These are phyloP conservation scores for Helobdella robusta DNA, from an alignment of 2,888 invertebrate species.

Conservation along the genomic window DNA sequence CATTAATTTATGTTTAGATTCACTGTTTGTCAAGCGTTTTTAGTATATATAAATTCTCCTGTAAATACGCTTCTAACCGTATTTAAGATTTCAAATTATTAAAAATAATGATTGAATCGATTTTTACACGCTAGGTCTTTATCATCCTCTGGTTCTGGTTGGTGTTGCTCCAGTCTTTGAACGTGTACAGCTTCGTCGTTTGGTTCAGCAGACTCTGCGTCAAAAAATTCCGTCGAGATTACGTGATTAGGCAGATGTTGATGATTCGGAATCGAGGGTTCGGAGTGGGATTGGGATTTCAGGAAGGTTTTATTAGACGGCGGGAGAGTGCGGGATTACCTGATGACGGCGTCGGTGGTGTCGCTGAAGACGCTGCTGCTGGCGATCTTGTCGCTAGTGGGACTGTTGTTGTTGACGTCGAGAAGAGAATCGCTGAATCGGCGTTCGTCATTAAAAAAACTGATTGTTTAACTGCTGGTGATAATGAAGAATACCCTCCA, in stretches of 20 bases:
- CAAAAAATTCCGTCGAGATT: background rate
- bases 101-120: too few species aligned
- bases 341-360: background rate
- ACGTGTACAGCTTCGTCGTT: background rate
- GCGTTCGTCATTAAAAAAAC: background rate
- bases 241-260: background rate
- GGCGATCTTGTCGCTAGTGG: background rate
- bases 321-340: background rate
- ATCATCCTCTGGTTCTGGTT: conserved; percentile 14
- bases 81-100: too few species aligned
- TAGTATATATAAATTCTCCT: too few species aligned
- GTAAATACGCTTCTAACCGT: too few species aligned
- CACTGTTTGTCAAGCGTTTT: too few species aligned
- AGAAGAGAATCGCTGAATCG: background rate
- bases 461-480: too few species aligned
- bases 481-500: too few species aligned
- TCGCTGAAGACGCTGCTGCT: background rate
- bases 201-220: background rate
- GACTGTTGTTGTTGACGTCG: too few species aligned
- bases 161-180: background rate
- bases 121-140: too few species aligned
- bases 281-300: background rate
- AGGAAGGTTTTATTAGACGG: too few species aligned
- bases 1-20: too few species aligned
- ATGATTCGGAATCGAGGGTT: conserved; percentile 1